Percentiles rank a stretch among this genome's conserved stretches.
phyloP scores from a whole-genome alignment of 2,113 vertebrate genomes.

The Nanger granti region DNA sequence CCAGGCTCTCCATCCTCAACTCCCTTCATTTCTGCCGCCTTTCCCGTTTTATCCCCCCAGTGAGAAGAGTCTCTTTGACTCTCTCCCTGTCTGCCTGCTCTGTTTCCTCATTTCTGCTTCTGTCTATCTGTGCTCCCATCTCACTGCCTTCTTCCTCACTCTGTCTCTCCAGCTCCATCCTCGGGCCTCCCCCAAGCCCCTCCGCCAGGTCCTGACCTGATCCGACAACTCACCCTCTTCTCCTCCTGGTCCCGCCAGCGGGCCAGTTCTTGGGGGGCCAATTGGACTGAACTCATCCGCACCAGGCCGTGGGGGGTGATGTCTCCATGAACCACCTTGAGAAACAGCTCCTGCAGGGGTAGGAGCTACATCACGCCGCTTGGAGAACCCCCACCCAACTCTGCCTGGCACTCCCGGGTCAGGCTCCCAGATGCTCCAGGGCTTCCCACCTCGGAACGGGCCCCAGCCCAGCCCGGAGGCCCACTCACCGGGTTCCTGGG shows the following conservation, averaged over 20 bases:
- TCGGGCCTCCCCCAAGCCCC: rapidly evolving
- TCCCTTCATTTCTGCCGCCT: neutral
- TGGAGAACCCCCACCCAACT: neutral
- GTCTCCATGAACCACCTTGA: constrained; percentile 62
- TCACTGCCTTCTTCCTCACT: neutral
- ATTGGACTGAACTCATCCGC: constrained; percentile 68
- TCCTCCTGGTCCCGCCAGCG: constrained; percentile 73
- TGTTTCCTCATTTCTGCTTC: neutral
- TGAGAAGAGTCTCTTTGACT: neutral
- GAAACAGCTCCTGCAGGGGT: constrained; percentile 68
- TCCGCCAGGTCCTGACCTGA: rapidly evolving
- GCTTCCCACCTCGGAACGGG: neutral
- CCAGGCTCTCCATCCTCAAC: neutral
- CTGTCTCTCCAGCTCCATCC: neutral
- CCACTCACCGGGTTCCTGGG: constrained; percentile 68
- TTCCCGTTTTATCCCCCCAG: neutral
- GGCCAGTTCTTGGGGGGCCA: constrained; percentile 72
- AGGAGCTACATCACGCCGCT: neutral
- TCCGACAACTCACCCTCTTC: constrained; percentile 60
- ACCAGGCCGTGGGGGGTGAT: constrained; percentile 68
- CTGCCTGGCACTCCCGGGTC: neutral
- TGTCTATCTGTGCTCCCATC: neutral
- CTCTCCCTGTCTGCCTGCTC: neutral
- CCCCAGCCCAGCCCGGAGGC: neutral
- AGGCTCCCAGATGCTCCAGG: neutral